A percentile compares a stretch with the other conserved stretches of the same genome.
Evolutionary conservation across 2,888 invertebrate genomes (phyloP).

Genomic region (Stenolophus ochropezus): DNA sequence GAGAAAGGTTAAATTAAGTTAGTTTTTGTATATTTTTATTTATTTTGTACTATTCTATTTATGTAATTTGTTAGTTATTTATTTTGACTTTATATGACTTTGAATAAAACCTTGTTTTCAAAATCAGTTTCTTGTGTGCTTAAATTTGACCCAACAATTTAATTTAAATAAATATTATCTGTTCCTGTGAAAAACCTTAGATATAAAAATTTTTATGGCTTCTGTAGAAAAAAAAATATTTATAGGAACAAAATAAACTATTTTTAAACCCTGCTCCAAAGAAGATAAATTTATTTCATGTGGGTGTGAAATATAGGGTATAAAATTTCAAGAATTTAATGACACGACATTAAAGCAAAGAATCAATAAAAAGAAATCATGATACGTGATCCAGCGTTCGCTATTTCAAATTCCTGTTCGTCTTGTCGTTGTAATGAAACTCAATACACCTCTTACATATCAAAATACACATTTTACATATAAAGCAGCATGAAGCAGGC

Average conservation of each 20-base stretch:
- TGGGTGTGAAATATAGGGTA: not conserved
- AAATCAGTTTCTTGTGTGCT: too few species aligned
- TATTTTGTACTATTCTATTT: too few species aligned
- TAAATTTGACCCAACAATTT: too few species aligned
- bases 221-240: too few species aligned
- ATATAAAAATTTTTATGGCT: too few species aligned
- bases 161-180: too few species aligned
- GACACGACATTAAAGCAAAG: not conserved
- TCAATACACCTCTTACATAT: slow-evolving; percentile 35
- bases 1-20: too few species aligned
- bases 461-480: slow-evolving; percentile 43
- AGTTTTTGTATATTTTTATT: too few species aligned
- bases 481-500: slow-evolving; percentile 11
- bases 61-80: too few species aligned
- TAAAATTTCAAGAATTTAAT: not conserved
- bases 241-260: not conserved
- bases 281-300: not conserved
- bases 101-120: too few species aligned
- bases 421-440: slow-evolving; percentile 2
- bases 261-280: not conserved
- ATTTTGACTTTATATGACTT: too few species aligned
- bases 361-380: not conserved
- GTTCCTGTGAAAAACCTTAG: too few species aligned
- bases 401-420: slow-evolving; percentile 5
- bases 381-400: not conserved